These are phyloP conservation scores for Orthosia cruda DNA, from an alignment of 2,888 invertebrate genomes.

Conservation along the genomic window DNA sequence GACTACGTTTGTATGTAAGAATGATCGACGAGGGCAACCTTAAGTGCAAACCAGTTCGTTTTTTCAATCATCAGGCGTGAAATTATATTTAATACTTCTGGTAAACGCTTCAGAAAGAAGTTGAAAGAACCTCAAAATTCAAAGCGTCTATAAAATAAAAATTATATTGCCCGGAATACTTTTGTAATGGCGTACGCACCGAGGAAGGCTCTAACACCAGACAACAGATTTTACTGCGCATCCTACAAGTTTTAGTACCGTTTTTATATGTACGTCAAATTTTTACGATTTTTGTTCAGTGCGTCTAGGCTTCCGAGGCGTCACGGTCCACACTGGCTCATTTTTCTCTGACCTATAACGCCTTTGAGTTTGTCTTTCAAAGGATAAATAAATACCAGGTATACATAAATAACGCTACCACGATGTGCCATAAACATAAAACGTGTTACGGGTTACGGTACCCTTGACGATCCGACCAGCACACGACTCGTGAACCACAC, in stretches of 20 bases:
- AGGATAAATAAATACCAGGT: conserved; percentile 76
- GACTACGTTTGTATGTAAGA: no score
- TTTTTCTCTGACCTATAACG: conserved; percentile 69
- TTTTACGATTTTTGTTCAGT: conserved; percentile 71
- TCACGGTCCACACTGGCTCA: conserved; percentile 53
- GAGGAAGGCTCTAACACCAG: conserved; percentile 60
- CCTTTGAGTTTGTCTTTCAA: conserved; percentile 64
- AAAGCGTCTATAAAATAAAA: conserved; percentile 67
- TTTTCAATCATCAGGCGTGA: conserved; percentile 59
- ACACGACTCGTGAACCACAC: conserved; percentile 67
- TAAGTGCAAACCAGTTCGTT: conserved; percentile 58
- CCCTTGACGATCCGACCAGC: conserved; percentile 72
- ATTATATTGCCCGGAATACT: conserved; percentile 72
- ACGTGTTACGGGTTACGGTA: conserved; percentile 78
- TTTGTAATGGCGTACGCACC: conserved; percentile 62
- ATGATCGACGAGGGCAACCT: no score
- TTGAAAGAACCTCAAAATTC: conserved; percentile 63
- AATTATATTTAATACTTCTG: conserved; percentile 67
- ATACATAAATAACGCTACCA: conserved; percentile 77
- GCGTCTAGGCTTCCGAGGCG: conserved; percentile 64
- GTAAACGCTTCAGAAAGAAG: conserved; percentile 62
- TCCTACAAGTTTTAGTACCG: conserved; percentile 77
- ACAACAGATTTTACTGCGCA: conserved; percentile 78
- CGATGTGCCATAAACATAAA: conserved; percentile 82
- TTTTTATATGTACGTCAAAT: conserved; percentile 77